Base-by-base conservation (phyloP, 1,140 invertebrate genomes). In the Neodiprion fabricii region DNA sequence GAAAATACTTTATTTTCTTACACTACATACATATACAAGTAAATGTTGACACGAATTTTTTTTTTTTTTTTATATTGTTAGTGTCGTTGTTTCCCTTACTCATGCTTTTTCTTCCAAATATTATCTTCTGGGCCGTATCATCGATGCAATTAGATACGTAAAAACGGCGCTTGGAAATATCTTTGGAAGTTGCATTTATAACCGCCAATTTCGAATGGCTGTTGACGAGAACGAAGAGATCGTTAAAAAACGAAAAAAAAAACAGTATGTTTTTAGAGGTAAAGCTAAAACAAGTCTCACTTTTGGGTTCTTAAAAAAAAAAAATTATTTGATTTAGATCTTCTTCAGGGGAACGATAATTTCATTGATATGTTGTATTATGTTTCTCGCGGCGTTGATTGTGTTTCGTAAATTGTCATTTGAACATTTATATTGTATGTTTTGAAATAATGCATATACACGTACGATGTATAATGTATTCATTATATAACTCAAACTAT, bases 91-190 rank as follows among this genome's bases (percentile, higher is more conserved):
- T 61, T 61, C 53, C 53, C 53, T 61, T 61, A 61, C 53, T 61
- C 7, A 61, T 61, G 53, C 53, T 61, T 61, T 61, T 61, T 61
- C 53, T 61, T 61, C 53, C 53, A 61, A 61, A 61, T 61, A 61
- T 61, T 61, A 61, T 61, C 53, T 61, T 61, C 4, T 14, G 9
- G 53, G 53, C 53, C 53, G 9, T 61, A 61, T 9, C 53, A 61
- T 61, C n/a, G 53, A 61, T 17, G n/a, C 5, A 61, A 61, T 14
- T 61, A 61, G 53, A 14, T 17, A 1, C 11, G 53, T 14, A 4
- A 61, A 61, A 61, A 61, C 8, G 53, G n/a, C 53, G 53, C n/a
- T 14, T 61, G n/a, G 0, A 14, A 61, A 61, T 61, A 17, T 61
- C 53, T 61, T 61, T 61, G 53, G 53, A 17, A 17, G 53, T 61